phyloP scores from a whole-genome alignment of 2,113 vertebrate genomes.

The Nannobrachium achirus region DNA sequence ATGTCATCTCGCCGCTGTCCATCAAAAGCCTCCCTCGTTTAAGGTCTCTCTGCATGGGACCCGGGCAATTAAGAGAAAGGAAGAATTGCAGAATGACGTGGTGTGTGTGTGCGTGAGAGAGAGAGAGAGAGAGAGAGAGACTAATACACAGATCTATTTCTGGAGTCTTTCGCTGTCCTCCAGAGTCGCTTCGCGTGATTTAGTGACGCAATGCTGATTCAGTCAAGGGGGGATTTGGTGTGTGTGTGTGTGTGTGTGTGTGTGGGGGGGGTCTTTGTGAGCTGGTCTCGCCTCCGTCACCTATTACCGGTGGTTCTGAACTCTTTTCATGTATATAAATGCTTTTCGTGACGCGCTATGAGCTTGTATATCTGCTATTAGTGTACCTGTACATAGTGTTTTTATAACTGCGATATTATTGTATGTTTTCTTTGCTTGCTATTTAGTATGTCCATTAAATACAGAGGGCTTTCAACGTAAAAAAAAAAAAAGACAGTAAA shows the following conservation, averaged over 20 bases:
- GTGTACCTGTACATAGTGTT: too few relatives aligned
- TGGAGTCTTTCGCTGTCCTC: constrained; percentile 8
- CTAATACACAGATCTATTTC: constrained; percentile 29
- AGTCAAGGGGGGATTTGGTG: neutral
- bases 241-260: too few relatives aligned
- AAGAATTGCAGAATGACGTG: constrained; percentile 18
- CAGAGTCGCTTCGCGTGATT: constrained; percentile 26
- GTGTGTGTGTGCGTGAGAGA: neutral
- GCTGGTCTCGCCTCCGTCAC: neutral
- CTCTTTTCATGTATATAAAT: too few relatives aligned
- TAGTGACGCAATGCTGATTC: constrained; percentile 46
- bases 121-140: constrained; percentile 8
- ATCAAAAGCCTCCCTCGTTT: constrained; percentile 35
- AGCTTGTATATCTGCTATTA: too few relatives aligned
- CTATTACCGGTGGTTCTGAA: too few relatives aligned
- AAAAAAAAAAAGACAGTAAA: too few relatives aligned
- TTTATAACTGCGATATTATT: too few relatives aligned
- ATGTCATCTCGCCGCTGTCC: constrained; percentile 51
- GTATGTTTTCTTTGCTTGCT: too few relatives aligned
- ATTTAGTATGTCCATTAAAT: too few relatives aligned
- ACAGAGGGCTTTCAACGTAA: too few relatives aligned
- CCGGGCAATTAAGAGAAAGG: constrained; percentile 1
- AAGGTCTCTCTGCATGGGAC: constrained; percentile 38
- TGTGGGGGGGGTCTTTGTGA: neutral
- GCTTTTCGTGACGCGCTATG: too few relatives aligned